Conservation (phyloP, 2,797 vertebrate species). For the Trematomus bernacchii region DNA sequence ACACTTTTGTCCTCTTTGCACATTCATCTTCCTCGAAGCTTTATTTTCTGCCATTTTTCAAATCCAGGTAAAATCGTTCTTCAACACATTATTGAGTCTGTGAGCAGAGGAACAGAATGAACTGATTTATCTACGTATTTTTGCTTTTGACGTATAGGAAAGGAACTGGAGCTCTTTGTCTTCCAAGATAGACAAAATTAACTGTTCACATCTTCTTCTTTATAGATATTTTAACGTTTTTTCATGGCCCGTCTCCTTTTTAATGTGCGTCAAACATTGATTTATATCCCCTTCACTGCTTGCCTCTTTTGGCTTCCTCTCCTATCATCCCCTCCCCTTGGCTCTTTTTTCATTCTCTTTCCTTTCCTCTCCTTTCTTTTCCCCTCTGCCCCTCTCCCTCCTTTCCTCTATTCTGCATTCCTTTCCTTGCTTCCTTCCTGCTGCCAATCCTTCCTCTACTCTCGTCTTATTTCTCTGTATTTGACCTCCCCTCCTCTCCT, state of each 20-base stretch:
- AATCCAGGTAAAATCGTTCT: constrained; percentile 45
- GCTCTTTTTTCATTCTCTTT: neutral
- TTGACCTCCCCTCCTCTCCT: neutral
- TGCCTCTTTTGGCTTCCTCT: neutral
- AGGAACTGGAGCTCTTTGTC: constrained; percentile 43
- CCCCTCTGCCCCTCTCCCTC: neutral
- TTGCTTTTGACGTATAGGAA: neutral
- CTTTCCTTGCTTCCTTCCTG: neutral
- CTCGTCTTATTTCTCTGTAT: neutral
- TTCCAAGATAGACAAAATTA: constrained; percentile 9
- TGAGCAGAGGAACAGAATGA: constrained; percentile 19
- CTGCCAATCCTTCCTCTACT: neutral
- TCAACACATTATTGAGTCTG: constrained; percentile 39
- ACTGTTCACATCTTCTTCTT: neutral
- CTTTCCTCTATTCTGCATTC: neutral
- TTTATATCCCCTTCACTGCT: neutral
- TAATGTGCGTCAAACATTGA: constrained; percentile 19
- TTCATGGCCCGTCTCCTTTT: constrained; percentile 25
- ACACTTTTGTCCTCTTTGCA: constrained; percentile 9
- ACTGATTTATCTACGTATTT: constrained; percentile 37
- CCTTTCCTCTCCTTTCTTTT: neutral
- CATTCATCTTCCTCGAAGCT: constrained; percentile 54
- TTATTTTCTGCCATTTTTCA: constrained; percentile 58
- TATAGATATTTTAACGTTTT: constrained; percentile 3
- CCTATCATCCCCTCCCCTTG: neutral